Evolutionary conservation across 1,140 invertebrate species (phyloP), one percentile per base, ranked within the genome.

Genomic region (Acromyrmex echinatior): DNA sequence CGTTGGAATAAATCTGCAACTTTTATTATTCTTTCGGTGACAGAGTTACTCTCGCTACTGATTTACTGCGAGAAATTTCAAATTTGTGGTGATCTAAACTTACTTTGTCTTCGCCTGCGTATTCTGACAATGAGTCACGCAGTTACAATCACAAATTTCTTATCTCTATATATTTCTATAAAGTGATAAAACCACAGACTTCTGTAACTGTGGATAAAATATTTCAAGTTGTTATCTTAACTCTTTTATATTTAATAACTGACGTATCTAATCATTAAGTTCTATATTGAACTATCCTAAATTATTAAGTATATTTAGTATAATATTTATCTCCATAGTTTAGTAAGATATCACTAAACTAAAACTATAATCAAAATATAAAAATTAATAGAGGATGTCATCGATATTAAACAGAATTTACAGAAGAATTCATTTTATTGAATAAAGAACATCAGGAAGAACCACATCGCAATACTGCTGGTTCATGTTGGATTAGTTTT

Each of bases 11-110:
- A 70, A 70, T 18, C 49, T 68, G 49, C 14, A 18, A 28, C 49
- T 80, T 80, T 80, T 80, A 80, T 80, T 80, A 80, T 53, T 21
- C 10, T 39, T 31, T 70, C 2, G 49, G 10, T 70, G 49, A 70
- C 5, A 45, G 2, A 68, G 63, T 56, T 80, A 56, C 7, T 80
- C 14, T 21, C 12, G 63, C 49, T 58, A 14, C 31, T n/a, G 14
- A 80, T 80, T 28, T 80, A 80, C 5, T 28, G 63, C 63, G 2
- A 80, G 49, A 45, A 39, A 70, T 80, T 53, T 80, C 49, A 53
- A 68, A 31, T 53, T 68, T 70, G 49, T 65, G 31, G 21, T 14
- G 2, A 56, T 3, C 14, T 76, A 14, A 35, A 65, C 16, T 56
- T 45, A 70, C 31, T 56, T 45, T 31, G 6, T 58, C 1, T 14